These are phyloP conservation scores for Heterochromis multidens DNA, from an alignment of 2,113 vertebrate genomes.

Conservation along the genomic window DNA sequence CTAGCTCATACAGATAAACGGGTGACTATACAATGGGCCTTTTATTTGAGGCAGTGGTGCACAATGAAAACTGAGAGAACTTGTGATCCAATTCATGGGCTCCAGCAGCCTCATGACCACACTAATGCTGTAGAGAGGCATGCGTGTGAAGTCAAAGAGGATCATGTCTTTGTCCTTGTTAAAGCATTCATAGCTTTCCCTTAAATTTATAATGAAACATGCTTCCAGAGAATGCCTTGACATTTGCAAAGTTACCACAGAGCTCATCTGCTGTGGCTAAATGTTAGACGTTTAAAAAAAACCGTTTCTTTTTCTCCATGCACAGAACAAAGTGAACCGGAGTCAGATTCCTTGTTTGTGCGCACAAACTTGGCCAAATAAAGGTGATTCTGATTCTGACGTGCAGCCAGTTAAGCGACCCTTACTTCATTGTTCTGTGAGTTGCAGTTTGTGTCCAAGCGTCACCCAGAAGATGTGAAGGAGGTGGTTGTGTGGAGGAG, in stretches of 20 bases:
- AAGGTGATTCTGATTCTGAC: too few relatives aligned
- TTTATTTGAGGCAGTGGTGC: neutral
- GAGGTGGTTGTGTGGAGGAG: slow-evolving; percentile 88
- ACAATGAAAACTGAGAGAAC: slow-evolving; percentile 4
- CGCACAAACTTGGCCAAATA: too few relatives aligned
- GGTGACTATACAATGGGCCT: neutral
- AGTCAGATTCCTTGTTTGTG: too few relatives aligned
- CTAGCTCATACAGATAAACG: neutral
- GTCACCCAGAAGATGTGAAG: slow-evolving; percentile 83
- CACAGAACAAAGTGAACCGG: too few relatives aligned
- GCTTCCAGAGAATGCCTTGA: neutral
- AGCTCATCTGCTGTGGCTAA: neutral
- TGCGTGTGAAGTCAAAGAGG: neutral
- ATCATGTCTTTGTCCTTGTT: neutral
- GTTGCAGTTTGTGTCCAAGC: slow-evolving; percentile 85
- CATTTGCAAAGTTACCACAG: neutral
- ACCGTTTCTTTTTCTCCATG: too few relatives aligned
- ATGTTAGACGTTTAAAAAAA: too few relatives aligned
- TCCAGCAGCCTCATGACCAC: slow-evolving; percentile 32
- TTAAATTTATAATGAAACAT: neutral
- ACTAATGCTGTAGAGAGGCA: neutral
- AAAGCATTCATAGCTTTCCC: neutral
- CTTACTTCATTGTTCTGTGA: neutral
- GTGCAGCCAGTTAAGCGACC: neutral
- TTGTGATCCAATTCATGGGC: slow-evolving; percentile 38